Base-by-base conservation (phyloP, 2,797 vertebrate species). In the Sebastiscus tertius region DNA sequence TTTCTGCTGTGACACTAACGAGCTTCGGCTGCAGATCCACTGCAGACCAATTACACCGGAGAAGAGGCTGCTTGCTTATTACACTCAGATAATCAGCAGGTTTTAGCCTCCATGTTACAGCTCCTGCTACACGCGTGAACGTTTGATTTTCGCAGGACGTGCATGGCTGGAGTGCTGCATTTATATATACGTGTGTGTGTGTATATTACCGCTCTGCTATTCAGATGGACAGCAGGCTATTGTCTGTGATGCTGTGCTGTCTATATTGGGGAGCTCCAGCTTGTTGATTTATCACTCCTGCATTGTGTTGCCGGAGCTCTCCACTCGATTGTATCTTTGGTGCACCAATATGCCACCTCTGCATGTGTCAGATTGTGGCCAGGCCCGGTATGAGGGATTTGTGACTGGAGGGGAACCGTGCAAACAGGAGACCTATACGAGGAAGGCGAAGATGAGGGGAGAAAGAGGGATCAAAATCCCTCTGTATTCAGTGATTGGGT, bases 1-100 rank as follows among this genome's bases (percentile, higher is more conserved):
- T 94, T 95, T 94, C 92, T 94, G 91, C 92, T 91, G 92, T 95
- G 94, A 95, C 94, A 95, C 94, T 95, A 95, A 95, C 92, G 94
- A 95, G 94, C 94, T 91, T 89, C 87, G 93, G 94, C 93, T 95
- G 93, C 93, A 94, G 94, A 95, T 89, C 93, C 93, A 94, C 94
- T 95, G 94, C 93, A 94, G 94, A 93, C 94, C 94, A 94, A 94
- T 94, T 94, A 93, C 93, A 93, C 75, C 14, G 85, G 82, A 91
- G 91, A 90, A 90, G 91, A 92, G 91, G 92, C 91, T 91, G 91
- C 88, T 86, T 84, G 91, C 93, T 93, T 94, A 93, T 94, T 94
- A 92, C 93, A 89, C 88, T 91, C 84, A 77, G 90, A 93, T 94
- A 89, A 94, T 93, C 93, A 92, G 88, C 65, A 56, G 89, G 83